A percentile compares a stretch with the other conserved stretches of the same genome.
Evolutionary conservation across 2,113 vertebrate species (phyloP).

Genomic region (Corythornis vintsioides): DNA sequence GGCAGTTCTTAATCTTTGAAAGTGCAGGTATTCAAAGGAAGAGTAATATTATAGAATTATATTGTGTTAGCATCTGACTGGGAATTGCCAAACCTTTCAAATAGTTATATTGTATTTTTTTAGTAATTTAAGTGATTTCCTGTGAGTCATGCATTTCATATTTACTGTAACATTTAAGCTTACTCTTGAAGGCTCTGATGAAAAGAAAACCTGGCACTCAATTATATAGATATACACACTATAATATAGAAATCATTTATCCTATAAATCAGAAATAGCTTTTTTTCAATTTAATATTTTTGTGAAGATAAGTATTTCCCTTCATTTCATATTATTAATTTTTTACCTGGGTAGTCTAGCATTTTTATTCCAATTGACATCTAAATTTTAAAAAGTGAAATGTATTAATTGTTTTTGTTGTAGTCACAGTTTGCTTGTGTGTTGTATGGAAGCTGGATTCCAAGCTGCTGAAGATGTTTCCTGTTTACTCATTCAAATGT

Average conservation of each 20-base stretch:
- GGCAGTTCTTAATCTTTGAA: not conserved
- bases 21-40: not conserved
- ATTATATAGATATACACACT: not conserved
- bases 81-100: not conserved
- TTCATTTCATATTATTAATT: not conserved
- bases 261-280: not conserved
- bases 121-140: not conserved
- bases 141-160: not conserved
- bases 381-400: not conserved
- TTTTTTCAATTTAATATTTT: not conserved
- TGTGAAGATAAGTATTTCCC: not conserved
- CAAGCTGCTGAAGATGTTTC: not conserved
- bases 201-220: not conserved
- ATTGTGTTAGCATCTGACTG: not conserved
- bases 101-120: not conserved
- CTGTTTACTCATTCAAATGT: not conserved
- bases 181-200: not conserved
- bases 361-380: not conserved
- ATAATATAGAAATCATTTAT: not conserved
- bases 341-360: not conserved
- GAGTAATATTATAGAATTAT: not conserved
- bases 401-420: not conserved
- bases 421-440: not conserved
- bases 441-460: not conserved
- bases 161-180: not conserved